phyloP scores from a whole-genome alignment of 1,140 invertebrate genomes.

The Archivesica marissinica region DNA sequence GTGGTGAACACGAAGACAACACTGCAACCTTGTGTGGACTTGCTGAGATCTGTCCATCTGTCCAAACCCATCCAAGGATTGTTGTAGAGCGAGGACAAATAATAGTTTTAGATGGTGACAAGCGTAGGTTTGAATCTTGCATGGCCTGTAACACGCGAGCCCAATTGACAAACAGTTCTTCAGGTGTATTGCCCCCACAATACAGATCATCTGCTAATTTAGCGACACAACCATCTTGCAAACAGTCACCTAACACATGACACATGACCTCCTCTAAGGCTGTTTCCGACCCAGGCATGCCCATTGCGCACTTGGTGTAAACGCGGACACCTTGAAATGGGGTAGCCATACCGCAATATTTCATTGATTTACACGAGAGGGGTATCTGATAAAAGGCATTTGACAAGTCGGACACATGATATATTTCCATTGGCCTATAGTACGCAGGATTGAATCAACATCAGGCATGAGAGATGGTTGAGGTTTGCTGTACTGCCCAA shows the following conservation, averaged over 20 bases:
- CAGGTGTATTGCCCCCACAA: slow-evolving; percentile 25
- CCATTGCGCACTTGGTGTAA: slow-evolving; percentile 58
- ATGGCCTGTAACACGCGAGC: slow-evolving; percentile 19
- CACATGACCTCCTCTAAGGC: slow-evolving; percentile 42
- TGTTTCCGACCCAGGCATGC: slow-evolving; percentile 55
- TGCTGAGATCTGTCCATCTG: slow-evolving; percentile 52
- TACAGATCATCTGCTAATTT: slow-evolving; percentile 39
- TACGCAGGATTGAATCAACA: slow-evolving; percentile 9
- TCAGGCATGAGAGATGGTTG: slow-evolving; percentile 24
- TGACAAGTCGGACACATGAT: slow-evolving; percentile 53
- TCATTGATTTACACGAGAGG: slow-evolving; percentile 43
- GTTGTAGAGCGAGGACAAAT: slow-evolving; percentile 60
- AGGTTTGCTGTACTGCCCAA: slow-evolving; percentile 44
- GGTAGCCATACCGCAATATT: slow-evolving; percentile 60
- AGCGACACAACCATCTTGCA: slow-evolving; percentile 56
- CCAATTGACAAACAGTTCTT: slow-evolving; percentile 32
- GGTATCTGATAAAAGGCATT: slow-evolving; percentile 63
- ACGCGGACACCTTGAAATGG: slow-evolving; percentile 60
- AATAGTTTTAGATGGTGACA: slow-evolving; percentile 55
- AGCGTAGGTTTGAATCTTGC: background rate
- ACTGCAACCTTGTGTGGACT: slow-evolving; percentile 59
- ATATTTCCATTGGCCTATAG: slow-evolving; percentile 60
- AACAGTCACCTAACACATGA: slow-evolving; percentile 44
- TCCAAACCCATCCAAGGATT: slow-evolving; percentile 64
- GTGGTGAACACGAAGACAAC: slow-evolving; percentile 33